A percentile compares a stretch with the other conserved stretches of the same genome.
These are phyloP conservation scores for Phaedon cochleariae DNA, from an alignment of 2,888 invertebrate genomes.

Conservation along the genomic window DNA sequence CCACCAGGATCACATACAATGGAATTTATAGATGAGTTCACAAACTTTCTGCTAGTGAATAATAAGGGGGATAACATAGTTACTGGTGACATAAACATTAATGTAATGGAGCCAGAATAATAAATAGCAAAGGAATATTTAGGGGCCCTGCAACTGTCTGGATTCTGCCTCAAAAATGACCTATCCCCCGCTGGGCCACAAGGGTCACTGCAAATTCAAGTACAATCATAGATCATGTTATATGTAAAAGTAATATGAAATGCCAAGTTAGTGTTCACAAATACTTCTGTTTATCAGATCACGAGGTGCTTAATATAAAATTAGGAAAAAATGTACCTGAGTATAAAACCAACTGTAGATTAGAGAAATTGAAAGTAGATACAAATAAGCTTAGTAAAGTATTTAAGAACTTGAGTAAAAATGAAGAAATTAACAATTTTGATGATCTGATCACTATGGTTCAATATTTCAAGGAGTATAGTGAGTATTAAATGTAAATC, in stretches of 20 bases:
- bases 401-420: background rate
- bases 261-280: background rate
- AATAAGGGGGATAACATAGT: conserved; percentile 8
- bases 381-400: background rate
- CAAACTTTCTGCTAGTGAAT: conserved; percentile 4
- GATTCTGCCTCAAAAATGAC: conserved; percentile 7
- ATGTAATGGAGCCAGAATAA: background rate
- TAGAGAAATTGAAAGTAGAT: conserved; percentile 3
- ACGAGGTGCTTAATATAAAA: conserved; percentile 2
- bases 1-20: conserved; percentile 3
- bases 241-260: conserved; percentile 5
- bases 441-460: too few relatives aligned
- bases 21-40: conserved; percentile 4
- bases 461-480: too few relatives aligned
- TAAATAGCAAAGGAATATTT: conserved; percentile 5
- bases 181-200: background rate
- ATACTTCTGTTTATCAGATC: conserved; percentile 5
- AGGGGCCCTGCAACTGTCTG: conserved; percentile 8
- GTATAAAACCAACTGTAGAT: conserved; percentile 1
- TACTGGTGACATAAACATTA: conserved; percentile 3
- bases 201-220: conserved; percentile 1
- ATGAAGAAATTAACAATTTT: background rate
- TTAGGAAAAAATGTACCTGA: conserved; percentile 6
- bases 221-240: conserved; percentile 11
- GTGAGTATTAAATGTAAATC: too few relatives aligned